A percentile compares a stretch with the other conserved stretches of the same genome.
Conservation (phyloP, 2,113 vertebrate species). For the Megalops atlanticus region DNA sequence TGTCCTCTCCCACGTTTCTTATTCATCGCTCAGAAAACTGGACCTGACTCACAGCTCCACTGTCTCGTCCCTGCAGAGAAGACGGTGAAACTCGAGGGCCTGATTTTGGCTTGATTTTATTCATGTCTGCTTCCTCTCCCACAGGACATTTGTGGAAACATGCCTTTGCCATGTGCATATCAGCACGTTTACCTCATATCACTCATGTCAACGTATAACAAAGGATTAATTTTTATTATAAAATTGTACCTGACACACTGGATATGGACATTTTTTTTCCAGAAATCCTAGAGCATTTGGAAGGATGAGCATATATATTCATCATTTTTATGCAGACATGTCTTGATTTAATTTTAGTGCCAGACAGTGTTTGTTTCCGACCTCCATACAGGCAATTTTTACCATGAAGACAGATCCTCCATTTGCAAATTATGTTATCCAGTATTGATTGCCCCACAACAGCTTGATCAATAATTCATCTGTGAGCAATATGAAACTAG, state of each 20-base stretch:
- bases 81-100: neutral
- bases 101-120: slow-evolving; percentile 6
- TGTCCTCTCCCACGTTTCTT: slow-evolving; percentile 44
- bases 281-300: too few species aligned
- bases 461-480: neutral
- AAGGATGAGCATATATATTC: too few species aligned
- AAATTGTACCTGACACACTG: too few species aligned
- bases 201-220: too few species aligned
- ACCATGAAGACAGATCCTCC: neutral
- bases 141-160: neutral
- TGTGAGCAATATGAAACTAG: neutral
- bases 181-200: too few species aligned
- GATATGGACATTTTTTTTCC: too few species aligned
- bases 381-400: neutral
- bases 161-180: neutral
- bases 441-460: neutral
- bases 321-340: too few species aligned
- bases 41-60: slow-evolving; percentile 47
- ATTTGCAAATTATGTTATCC: neutral
- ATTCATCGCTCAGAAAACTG: slow-evolving; percentile 52
- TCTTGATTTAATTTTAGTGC: neutral
- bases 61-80: neutral
- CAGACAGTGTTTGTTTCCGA: neutral
- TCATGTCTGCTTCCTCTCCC: neutral
- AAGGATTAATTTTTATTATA: too few species aligned